Base-by-base conservation (phyloP, 2,888 invertebrate genomes). In the Dusona sp. region DNA sequence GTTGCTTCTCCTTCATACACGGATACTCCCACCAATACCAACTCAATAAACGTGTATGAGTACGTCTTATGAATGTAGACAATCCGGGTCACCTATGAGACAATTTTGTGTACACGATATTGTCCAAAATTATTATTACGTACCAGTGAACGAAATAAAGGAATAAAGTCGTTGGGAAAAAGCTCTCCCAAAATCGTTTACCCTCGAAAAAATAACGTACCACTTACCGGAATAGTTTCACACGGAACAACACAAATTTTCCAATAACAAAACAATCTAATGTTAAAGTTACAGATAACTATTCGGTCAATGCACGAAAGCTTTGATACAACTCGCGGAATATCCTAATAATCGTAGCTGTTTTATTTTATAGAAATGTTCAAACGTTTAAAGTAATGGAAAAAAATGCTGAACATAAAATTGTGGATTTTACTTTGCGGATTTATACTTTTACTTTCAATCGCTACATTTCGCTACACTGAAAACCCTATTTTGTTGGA, bases 1-100 rank as follows among this genome's bases (percentile, higher is more conserved):
- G 77, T 72, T 77, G 65, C 65, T 75, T 61, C 67, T 75, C 38
- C 22, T 65, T 65, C 38, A n/a, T 38, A 42, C 61, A 22, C 22
- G 51, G 13, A 70, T 22, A 48, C 48, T 29, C 48, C 3, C 48
- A 33, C 29, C 29, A 33, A 29, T 70, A 19, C 25, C 2, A 19
- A 9, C 2, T 8, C 48, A 3, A 9, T 6, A 45, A 9, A 29
- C 48, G 29, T 36, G 25, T 61, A 7, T 61, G 29, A 22, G 38
- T 16, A 54, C 25, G 16, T 22, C 38, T 1, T 13, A 25, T 19
- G 16, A 57, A 19, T 19, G 33, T 16, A 6, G 72, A 11, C 22
- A 51, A 29, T 61, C 3, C 61, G 61, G 29, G 61, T 61, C 61
- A 16, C 7, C 16, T 29, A 29, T 29, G 16, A 57, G 9, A 25